A percentile compares a stretch with the other conserved stretches of the same genome.
Conservation (phyloP, 2,113 vertebrate species). For the human (Homo sapiens) region DNA sequence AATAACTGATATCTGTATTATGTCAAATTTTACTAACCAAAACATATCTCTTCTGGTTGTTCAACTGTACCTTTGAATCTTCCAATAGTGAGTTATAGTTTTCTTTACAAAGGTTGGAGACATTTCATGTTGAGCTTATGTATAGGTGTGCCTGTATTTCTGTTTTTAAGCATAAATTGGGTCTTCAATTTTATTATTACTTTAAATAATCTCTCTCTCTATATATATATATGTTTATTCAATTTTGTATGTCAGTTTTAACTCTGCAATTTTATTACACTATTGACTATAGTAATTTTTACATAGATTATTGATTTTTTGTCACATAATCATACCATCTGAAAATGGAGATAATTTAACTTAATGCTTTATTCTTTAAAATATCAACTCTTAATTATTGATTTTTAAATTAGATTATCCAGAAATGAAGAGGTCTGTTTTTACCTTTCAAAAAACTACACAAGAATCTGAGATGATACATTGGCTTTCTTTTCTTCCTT, state of each 20-base stretch:
- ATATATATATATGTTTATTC: background rate
- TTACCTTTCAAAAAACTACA: background rate
- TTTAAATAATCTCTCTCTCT: background rate
- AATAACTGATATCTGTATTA: background rate
- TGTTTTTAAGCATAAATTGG: background rate
- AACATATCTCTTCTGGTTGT: background rate
- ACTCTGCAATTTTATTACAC: background rate
- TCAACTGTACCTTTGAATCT: background rate
- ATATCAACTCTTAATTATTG: background rate
- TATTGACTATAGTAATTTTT: background rate
- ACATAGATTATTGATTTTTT: background rate
- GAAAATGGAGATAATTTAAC: background rate
- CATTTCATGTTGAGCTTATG: background rate
- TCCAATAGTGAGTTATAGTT: background rate
- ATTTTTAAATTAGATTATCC: background rate
- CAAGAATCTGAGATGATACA: background rate
- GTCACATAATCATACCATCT: background rate
- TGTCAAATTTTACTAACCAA: background rate
- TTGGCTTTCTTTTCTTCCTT: background rate
- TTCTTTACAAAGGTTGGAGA: background rate
- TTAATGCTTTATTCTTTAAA: background rate
- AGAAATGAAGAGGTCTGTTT: background rate
- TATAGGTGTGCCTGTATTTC: background rate
- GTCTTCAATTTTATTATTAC: background rate
- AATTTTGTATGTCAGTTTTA: background rate